Evolutionary conservation across 1,140 invertebrate genomes (phyloP), one percentile per base, ranked within the genome.

Genomic region (Drosophila sucinea): DNA sequence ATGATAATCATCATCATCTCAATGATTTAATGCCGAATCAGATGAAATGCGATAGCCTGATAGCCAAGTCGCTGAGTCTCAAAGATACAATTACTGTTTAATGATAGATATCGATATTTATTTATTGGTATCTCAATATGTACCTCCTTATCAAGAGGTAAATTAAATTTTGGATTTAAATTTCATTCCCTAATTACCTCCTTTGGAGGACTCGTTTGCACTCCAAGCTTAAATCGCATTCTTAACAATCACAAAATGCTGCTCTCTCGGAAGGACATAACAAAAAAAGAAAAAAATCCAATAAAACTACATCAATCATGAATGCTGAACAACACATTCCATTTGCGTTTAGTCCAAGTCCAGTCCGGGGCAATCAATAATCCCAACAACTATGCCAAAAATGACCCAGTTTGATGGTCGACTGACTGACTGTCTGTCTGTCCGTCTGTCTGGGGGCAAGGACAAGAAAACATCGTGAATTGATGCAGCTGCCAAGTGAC

Each of bases 321-420:
- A 54, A 73, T 66, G 40, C 38, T 23, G 56, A 56, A 72, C 55
- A 60, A 41, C 55, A 65, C 65, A 74, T 55, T 60, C 58, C 68
- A 35, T 51, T 51, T 51, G 44, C 44, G 44, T 38, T 38, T 11
- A 38, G 35, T 51, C 23, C 44, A 51, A 62, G 51, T 60, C 51
- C 27, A 67, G 63, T 70, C 44, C 51, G 67, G 67, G 62, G 55
- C 75, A 82, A 86, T 82, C 82, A 87, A 86, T 86, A 82, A 79
- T 54, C 32, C 73, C 70, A 71, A 33, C 68, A 78, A 78, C 81
- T 69, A 64, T 62, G 63, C 83, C 79, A 82, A 86, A 86, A 79
- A 64, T 86, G 83, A 86, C 82, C 82, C 79, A 86, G 78, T 86
- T 86, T 40, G 78, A 70, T 64, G 75, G 57, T 64, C 30, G 73